phyloP scores from a whole-genome alignment of 2,888 invertebrate species.

The Psylliodes chrysocephalus region DNA sequence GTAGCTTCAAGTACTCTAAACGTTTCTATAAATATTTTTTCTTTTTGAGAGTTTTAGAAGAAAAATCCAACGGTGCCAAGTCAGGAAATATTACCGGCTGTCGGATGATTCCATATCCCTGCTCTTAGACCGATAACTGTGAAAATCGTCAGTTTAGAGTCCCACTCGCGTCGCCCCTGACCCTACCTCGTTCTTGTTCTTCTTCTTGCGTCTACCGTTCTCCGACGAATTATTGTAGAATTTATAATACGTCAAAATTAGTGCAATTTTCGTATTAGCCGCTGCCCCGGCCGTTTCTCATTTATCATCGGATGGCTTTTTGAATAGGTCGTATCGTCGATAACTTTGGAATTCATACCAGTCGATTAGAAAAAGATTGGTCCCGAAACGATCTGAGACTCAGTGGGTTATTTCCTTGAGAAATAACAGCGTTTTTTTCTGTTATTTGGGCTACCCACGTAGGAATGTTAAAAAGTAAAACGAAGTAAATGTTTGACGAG shows the following conservation, averaged over 20 bases:
- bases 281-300: slow-evolving; percentile 54
- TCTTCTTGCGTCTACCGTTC: slow-evolving; percentile 1
- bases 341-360: not conserved
- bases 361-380: slow-evolving; percentile 7
- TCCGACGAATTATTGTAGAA: slow-evolving; percentile 50
- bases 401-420: slow-evolving; percentile 6
- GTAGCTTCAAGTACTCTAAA: too few species aligned
- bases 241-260: slow-evolving; percentile 58
- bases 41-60: too few species aligned
- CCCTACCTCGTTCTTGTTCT: not conserved
- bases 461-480: not conserved
- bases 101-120: too few species aligned
- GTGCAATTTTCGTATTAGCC: slow-evolving; percentile 62
- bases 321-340: slow-evolving; percentile 4
- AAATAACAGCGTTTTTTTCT: not conserved
- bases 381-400: not conserved
- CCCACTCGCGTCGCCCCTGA: not conserved
- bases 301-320: slow-evolving; percentile 48
- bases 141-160: too few species aligned
- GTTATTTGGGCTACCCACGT: not conserved
- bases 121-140: too few species aligned
- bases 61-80: too few species aligned
- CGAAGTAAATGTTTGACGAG: not conserved
- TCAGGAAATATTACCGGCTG: too few species aligned
- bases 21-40: too few species aligned